Base-by-base conservation (phyloP, 2,113 vertebrate species). In the Festucalex cinctus region DNA sequence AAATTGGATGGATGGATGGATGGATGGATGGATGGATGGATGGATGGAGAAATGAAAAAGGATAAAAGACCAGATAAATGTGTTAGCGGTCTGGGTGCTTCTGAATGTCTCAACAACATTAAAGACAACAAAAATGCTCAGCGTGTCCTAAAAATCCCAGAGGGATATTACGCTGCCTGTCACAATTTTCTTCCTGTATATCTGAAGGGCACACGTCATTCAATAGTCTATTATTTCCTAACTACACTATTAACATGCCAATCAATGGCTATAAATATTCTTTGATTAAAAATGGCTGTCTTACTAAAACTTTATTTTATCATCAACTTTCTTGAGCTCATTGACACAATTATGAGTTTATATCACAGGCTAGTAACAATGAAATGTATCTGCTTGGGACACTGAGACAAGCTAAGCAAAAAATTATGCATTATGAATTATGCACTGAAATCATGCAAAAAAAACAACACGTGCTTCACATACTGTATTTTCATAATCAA, bases 121-220 rank as follows among this genome's bases (percentile, higher is more conserved):
- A n/a, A 35, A 46, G 54, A 71, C 46, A 65, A 35, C 77, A 53
- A 26, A 68, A 78, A 75, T 67, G 66, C 74, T 68, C 58, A 69
- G 20, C n/a, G 53, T 58, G 68, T 57, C 60, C 24, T 1, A 28
- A 65, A 35, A 62, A 28, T 37, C 70, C 56, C 32, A 3, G 65
- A 66, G 65, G 67, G 63, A 16, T 26, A 3, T 37, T 0, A 17
- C 22, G 0, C 28, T 0, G 65, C 70, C 22, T 5, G 54, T 63
- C 63, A 36, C 10, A 9, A 43, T 59, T 39, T 35, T 35, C 53
- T 57, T 36, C 10, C 56, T 56, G 48, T 65, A 43, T 59, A 59
- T 70, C 46, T 37, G 35, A 53, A 53, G 10, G 22, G 51, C 51
- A 53, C 51, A 53, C n/a, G 10, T 13, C 9, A 53, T 24, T 26